Conservation (phyloP, 53 echinoderm and acorn worm species). For the Glandiceps talaboti region DNA sequence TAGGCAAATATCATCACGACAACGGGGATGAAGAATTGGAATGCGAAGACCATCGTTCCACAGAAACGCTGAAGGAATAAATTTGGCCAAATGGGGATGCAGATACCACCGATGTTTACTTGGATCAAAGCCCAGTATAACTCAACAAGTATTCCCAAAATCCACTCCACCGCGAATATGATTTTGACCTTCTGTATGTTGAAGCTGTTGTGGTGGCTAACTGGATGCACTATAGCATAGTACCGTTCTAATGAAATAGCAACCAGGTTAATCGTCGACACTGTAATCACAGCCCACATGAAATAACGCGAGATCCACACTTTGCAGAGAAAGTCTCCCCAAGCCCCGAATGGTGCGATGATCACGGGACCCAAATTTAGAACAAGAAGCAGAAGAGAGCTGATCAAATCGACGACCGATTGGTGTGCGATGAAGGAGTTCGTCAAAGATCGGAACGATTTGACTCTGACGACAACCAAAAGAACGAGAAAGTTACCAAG, state of each 20-base stretch:
- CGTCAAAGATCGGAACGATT: neutral
- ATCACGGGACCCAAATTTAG: neutral
- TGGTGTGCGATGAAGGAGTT: neutral
- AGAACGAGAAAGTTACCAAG: neutral
- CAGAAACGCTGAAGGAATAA: conserved; percentile 13
- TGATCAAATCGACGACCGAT: neutral
- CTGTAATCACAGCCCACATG: neutral
- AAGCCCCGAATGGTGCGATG: neutral
- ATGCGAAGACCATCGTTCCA: conserved; percentile 35
- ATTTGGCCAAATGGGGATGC: conserved; percentile 35
- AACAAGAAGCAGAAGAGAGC: neutral
- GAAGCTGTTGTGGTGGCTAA: neutral
- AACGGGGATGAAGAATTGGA: conserved; percentile 35
- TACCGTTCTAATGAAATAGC: neutral
- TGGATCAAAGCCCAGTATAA: neutral
- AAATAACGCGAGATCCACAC: neutral
- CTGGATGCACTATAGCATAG: neutral
- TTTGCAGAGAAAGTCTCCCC: neutral
- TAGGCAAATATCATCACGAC: conserved; percentile 33
- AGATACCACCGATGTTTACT: conserved; percentile 1
- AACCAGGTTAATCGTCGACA: neutral
- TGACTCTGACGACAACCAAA: neutral
- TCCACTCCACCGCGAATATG: neutral
- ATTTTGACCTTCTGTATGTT: neutral
- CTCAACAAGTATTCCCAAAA: neutral